Conservation (phyloP, 2,888 invertebrate genomes). For the Cremastobaeus sp. region DNA sequence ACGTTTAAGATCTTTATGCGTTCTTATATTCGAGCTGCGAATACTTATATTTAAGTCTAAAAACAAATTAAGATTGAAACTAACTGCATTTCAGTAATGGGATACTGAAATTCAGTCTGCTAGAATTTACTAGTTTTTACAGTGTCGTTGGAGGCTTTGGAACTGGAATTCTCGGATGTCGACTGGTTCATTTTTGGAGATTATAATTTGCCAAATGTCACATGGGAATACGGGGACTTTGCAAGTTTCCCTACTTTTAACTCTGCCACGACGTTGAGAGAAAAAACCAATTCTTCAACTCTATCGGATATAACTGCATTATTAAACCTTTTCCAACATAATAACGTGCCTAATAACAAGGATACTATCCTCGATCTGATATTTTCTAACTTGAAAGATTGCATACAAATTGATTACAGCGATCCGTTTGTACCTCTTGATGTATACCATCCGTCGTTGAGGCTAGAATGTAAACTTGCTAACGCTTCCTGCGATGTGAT, state of each 20-base stretch:
- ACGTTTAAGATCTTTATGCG: too few species aligned
- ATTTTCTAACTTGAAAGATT: not conserved
- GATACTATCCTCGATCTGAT: not conserved
- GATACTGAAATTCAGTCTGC: too few species aligned
- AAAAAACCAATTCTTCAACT: not conserved
- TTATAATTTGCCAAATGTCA: not conserved
- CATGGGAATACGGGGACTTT: not conserved
- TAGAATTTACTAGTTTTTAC: too few species aligned
- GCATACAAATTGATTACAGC: not conserved
- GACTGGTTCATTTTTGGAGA: not conserved
- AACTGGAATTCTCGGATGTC: not conserved
- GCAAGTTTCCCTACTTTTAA: not conserved
- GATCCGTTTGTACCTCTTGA: not conserved
- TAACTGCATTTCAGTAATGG: too few species aligned
- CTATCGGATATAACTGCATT: conserved; percentile 7
- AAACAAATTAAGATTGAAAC: too few species aligned
- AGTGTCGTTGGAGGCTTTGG: not conserved
- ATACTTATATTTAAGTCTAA: too few species aligned
- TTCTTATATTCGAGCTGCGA: too few species aligned
- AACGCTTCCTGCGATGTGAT: not conserved
- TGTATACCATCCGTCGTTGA: not conserved
- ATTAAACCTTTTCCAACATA: conserved; percentile 19
- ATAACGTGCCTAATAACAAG: not conserved
- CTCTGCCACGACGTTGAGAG: not conserved
- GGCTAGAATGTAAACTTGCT: not conserved